Evolutionary conservation across 2,113 vertebrate genomes (phyloP).

Genomic region (Lophochroa leadbeateri): DNA sequence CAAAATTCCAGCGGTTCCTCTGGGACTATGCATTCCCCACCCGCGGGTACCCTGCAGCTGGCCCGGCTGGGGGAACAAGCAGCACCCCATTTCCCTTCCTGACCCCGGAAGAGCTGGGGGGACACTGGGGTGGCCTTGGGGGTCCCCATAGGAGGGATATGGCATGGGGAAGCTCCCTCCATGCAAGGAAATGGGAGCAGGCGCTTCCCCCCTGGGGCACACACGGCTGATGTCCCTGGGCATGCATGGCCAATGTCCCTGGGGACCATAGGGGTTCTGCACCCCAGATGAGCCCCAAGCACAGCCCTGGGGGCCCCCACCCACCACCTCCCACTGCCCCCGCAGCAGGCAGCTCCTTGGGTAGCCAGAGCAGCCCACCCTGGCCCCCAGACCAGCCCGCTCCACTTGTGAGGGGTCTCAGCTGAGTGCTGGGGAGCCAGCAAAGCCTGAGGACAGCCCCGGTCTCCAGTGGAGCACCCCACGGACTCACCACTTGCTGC

Average conservation of each 20-base stretch:
- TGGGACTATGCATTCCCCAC: neutral
- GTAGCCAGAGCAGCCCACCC: neutral
- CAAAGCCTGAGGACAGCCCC: neutral
- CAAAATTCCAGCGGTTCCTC: neutral
- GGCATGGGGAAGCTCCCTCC: neutral
- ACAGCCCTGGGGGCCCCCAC: neutral
- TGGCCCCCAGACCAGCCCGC: neutral
- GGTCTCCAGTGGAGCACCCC: neutral
- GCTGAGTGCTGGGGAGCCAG: accelerated
- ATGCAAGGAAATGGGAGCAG: neutral
- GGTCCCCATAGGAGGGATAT: neutral
- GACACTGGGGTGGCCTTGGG: neutral
- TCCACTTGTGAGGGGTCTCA: neutral
- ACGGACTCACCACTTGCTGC: neutral
- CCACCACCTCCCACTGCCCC: accelerated
- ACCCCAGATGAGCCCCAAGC: neutral
- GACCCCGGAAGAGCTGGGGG: neutral
- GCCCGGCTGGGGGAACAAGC: neutral
- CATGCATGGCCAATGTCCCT: neutral
- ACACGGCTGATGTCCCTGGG: neutral
- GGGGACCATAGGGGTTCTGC: accelerated
- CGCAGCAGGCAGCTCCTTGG: neutral
- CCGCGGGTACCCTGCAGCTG: accelerated
- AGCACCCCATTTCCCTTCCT: neutral
- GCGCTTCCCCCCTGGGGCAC: accelerated